Evolutionary conservation across 2,113 vertebrate genomes (phyloP), one percentile per base, ranked within the genome.

Genomic region (Climacteris rufus): DNA sequence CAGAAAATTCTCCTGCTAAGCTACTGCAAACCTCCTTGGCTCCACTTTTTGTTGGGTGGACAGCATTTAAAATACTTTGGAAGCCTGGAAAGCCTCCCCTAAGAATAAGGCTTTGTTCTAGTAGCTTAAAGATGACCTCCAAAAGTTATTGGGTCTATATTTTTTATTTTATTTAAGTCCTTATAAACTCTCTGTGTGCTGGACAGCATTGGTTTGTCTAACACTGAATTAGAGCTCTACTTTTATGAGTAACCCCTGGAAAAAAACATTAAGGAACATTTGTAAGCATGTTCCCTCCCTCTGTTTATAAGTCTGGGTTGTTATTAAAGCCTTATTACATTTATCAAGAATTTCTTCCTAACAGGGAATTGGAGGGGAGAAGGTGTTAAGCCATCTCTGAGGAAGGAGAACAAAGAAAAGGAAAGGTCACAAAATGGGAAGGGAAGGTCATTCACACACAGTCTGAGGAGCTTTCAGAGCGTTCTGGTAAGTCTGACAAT

Each of bases 71-170:
- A 93, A 70, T 35, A 52, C 56, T 83, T 27, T 13, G 25, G 35
- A 83, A 95, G 79, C 59, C 59, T 80, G 60, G 63, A 74, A 93
- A 86, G 63, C 33, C 78, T 93, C 85, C 60, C 68, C 53, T 80
- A 80, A 91, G 93, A 94, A 50, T 33, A 70, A 90, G 30, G 45
- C 72, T 97, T 86, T 92, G 90, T 89, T 93, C 92, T 35, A 35
- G 63, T 27, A 83, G 71, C 79, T 95, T 86, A 88, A 86, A 90
- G 92, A 94, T 59, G 75, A 93, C 94, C 90, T 96, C 87, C 82
- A 91, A 37, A 85, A 93, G 78, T 85, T 77, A 84, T 21, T 77
- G 1, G 54, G 57, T 17, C 31, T 27, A 7, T 79, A 82, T 75
- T 60, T 64, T 30, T 10, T 5, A 19, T 56, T 86, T 77, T 53